Conservation (phyloP, 2,113 vertebrate species). For the Prochilodus magdalenae region DNA sequence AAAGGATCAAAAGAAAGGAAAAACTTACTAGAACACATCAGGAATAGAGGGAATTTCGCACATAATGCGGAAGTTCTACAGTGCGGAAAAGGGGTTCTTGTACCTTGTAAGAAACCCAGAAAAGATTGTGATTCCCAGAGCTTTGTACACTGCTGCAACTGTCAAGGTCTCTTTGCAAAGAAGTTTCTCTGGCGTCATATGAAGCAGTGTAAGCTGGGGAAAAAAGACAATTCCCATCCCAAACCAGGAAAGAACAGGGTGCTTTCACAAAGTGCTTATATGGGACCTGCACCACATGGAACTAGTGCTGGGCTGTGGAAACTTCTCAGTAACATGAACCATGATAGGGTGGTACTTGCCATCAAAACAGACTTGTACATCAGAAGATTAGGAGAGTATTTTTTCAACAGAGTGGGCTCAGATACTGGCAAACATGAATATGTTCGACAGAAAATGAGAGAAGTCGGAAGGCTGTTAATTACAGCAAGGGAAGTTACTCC, state of each 20-base stretch:
- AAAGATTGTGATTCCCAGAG: too few species aligned
- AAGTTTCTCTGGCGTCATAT: slow-evolving; percentile 36
- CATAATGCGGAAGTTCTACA: slow-evolving; percentile 35
- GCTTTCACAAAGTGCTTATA: slow-evolving; percentile 13
- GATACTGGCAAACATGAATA: slow-evolving; percentile 54
- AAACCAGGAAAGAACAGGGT: slow-evolving; percentile 33
- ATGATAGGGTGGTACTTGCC: slow-evolving; percentile 25
- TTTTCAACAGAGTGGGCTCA: too few species aligned
- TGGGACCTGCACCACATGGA: slow-evolving; percentile 22
- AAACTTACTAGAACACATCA: slow-evolving; percentile 24
- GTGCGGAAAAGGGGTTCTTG: slow-evolving; percentile 27
- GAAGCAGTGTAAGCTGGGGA: slow-evolving; percentile 21
- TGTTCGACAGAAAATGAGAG: slow-evolving; percentile 57
- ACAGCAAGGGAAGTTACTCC: slow-evolving; percentile 45
- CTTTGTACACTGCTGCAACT: slow-evolving; percentile 35
- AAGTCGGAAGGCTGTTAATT: slow-evolving; percentile 57
- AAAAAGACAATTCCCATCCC: background rate
- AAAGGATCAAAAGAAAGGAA: too few species aligned
- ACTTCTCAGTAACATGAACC: slow-evolving; percentile 48
- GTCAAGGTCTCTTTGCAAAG: slow-evolving; percentile 36
- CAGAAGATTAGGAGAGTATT: slow-evolving; percentile 49
- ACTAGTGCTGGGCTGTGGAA: slow-evolving; percentile 43
- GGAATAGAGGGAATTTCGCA: slow-evolving; percentile 34
- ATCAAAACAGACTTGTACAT: slow-evolving; percentile 36
- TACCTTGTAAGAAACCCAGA: slow-evolving; percentile 30